These are phyloP conservation scores for Agrochola lychnidis DNA, from an alignment of 2,888 invertebrate species.

Conservation along the genomic window DNA sequence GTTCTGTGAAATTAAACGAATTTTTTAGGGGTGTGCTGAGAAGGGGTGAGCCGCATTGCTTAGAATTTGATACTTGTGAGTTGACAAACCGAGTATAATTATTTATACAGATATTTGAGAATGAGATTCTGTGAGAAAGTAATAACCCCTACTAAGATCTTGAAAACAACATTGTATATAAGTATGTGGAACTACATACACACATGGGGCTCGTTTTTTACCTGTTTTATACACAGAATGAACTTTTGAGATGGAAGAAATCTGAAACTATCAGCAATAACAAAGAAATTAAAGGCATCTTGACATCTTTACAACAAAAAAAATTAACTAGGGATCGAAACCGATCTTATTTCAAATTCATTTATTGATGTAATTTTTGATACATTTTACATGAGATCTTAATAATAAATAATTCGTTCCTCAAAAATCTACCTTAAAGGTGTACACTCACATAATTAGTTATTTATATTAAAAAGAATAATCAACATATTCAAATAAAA, in stretches of 20 bases:
- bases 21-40: slow-evolving; percentile 34
- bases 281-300: background rate
- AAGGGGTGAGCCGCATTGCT: slow-evolving; percentile 32
- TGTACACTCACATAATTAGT: no score
- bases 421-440: no score
- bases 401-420: no score
- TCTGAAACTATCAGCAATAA: background rate
- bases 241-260: background rate
- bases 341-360: background rate
- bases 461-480: no score
- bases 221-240: no score
- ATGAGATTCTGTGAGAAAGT: slow-evolving; percentile 30
- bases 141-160: slow-evolving; percentile 8
- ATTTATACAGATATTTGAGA: slow-evolving; percentile 14
- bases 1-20: slow-evolving; percentile 37
- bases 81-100: slow-evolving; percentile 22
- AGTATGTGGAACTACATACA: background rate
- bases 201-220: background rate
- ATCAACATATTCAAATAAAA: no score
- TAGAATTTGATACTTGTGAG: slow-evolving; percentile 27
- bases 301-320: background rate
- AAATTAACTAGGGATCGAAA: background rate
- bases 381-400: no score
- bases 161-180: background rate
- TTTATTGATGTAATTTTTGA: no score